A percentile compares a stretch with the other conserved stretches of the same genome.
Evolutionary conservation across 2,797 vertebrate species (phyloP).

Genomic region (Antennarius maculatus): DNA sequence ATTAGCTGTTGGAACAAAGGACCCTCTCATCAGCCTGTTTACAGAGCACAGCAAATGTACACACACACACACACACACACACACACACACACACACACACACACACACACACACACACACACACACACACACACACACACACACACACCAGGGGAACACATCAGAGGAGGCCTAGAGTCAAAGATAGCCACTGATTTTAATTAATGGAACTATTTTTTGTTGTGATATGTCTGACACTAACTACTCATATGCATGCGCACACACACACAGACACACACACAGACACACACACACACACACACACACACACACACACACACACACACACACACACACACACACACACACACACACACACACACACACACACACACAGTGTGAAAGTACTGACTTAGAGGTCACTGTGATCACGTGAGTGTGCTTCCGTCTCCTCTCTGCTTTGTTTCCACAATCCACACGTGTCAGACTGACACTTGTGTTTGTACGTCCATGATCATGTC

Average conservation of each 20-base stretch:
- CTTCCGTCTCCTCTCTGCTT: background rate
- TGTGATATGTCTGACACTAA: too few relatives aligned
- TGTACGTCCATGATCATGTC: conserved; percentile 17
- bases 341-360: background rate
- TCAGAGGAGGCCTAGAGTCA: too few relatives aligned
- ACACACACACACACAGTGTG: background rate
- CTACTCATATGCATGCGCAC: too few relatives aligned
- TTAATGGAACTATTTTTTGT: too few relatives aligned
- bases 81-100: background rate
- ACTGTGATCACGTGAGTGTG: background rate
- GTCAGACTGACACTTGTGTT: conserved; percentile 30
- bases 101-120: too few relatives aligned
- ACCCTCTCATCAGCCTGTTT: conserved; percentile 70
- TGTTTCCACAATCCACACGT: conserved; percentile 18
- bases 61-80: conserved; percentile 30
- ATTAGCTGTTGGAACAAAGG: conserved; percentile 76
- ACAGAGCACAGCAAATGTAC: conserved; percentile 74
- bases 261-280: background rate
- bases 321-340: background rate
- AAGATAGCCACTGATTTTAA: too few relatives aligned
- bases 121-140: too few relatives aligned
- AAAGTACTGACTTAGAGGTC: background rate
- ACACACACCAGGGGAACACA: too few relatives aligned
- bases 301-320: too few relatives aligned
- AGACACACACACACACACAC: too few relatives aligned